phyloP scores from a whole-genome alignment of 1,140 invertebrate species.

The Homarus americanus region DNA sequence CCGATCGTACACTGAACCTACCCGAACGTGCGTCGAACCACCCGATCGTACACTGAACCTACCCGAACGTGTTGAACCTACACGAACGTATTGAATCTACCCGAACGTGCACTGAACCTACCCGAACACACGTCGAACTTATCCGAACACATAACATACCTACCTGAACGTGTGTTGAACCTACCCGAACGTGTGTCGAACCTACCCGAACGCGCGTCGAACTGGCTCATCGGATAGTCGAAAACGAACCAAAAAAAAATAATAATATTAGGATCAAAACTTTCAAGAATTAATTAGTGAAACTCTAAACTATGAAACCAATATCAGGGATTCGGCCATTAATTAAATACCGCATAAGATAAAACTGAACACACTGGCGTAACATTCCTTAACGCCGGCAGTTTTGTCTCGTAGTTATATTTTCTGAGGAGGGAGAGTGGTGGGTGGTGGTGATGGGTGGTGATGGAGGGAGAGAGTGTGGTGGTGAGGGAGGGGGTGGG shows the following conservation, averaged over 20 bases:
- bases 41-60: no score
- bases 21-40: no score
- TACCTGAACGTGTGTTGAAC: no score
- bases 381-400: slow-evolving; percentile 46
- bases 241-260: slow-evolving; percentile 29
- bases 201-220: background rate
- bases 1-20: no score
- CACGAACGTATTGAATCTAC: no score
- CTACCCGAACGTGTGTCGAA: no score
- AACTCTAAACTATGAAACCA: slow-evolving; percentile 56
- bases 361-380: slow-evolving; percentile 35
- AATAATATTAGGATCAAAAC: slow-evolving; percentile 17
- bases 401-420: background rate
- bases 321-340: slow-evolving; percentile 59
- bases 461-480: background rate
- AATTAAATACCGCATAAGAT: slow-evolving; percentile 53
- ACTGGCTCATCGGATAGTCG: no score
- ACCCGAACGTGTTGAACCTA: no score
- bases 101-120: background rate
- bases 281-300: slow-evolving; percentile 62
- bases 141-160: no score
- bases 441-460: background rate
- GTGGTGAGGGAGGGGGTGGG: background rate
- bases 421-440: slow-evolving; percentile 2
- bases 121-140: no score